Base-by-base conservation (phyloP, 2,113 vertebrate genomes). In the Ascaphus truei region DNA sequence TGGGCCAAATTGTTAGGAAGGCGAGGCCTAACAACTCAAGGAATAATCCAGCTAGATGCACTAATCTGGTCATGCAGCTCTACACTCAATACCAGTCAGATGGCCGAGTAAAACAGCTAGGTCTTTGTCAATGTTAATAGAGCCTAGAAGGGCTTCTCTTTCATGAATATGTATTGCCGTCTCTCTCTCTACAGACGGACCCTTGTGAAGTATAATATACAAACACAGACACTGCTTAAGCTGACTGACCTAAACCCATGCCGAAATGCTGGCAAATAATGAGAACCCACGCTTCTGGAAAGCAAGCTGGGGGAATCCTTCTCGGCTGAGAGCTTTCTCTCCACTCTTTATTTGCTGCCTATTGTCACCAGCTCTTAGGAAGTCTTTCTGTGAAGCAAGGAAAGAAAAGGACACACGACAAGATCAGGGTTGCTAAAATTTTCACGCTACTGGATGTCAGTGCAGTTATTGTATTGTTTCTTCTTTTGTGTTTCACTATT, bases 121-220 rank as follows among this genome's bases (percentile, higher is more conserved):
- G 82, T 82, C 91, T 90, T 91, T 91, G 89, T 92, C 84, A 82
- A 75, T 1, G 16, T 25, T 55, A 76, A 80, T 81, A 77, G 64
- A 52, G 80, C 64, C 72, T 81, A 75, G 76, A 83, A 81, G 78
- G 80, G 77, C 76, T 69, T 57, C 53, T 77, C 68, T 77, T 80
- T 88, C 90, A 89, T 91, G 87, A 87, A 91, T 91, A 91, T 89
- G 87, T 75, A 91, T 88, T 56, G 80, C 73, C 80, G 79, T 41
- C 53, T 60, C 77, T 82, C 60, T 33, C 11, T 81, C 81, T 81
- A 63, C 74, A 84, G 74, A 76, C 73, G 79, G 79, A 64, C 27
- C 60, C 60, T 80, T 82, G 79, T 79, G 71, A 80, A 80, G 4
- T 16, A 71, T 61, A 75, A 78, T 74, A 83, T 50, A 57, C 77